Conservation (phyloP, 1,140 invertebrate species). For the Drosophila pseudoananassae region DNA sequence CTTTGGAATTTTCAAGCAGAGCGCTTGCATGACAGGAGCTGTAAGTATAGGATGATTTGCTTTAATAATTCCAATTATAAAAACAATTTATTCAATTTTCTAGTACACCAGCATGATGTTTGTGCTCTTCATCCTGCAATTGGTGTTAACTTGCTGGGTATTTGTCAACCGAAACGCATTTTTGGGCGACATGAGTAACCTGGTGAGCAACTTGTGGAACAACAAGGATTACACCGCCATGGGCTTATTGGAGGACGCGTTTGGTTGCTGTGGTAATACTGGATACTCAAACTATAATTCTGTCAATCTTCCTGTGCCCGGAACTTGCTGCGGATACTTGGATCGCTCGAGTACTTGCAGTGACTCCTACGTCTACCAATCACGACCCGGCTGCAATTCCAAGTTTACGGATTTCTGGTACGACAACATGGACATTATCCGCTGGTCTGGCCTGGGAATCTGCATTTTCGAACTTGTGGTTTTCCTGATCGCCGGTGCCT, state of each 20-base stretch:
- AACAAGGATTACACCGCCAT: conserved; percentile 46
- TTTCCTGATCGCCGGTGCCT: conserved; percentile 53
- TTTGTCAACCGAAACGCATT: conserved; percentile 85
- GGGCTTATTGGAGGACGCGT: conserved; percentile 64
- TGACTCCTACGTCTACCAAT: conserved; percentile 57
- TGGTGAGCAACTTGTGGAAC: conserved; percentile 78
- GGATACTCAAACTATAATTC: conserved; percentile 82
- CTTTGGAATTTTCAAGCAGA: conserved; percentile 92
- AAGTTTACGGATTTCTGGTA: conserved; percentile 63
- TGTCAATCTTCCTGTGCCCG: conserved; percentile 35
- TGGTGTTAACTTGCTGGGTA: conserved; percentile 86
- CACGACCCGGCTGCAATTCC: conserved; percentile 46
- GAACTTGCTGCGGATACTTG: conserved; percentile 83
- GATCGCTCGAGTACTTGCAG: conserved; percentile 61
- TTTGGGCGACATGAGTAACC: conserved; percentile 78
- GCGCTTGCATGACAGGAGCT: conserved; percentile 91
- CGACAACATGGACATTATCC: conserved; percentile 61
- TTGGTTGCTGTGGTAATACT: conserved; percentile 87
- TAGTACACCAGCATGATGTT: conserved; percentile 88
- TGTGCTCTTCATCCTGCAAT: conserved; percentile 87
- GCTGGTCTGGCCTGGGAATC: conserved; percentile 68
- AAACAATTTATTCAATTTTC: background rate
- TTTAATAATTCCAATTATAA: background rate
- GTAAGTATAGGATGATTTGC: conserved; percentile 84
- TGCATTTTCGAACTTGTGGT: conserved; percentile 69